phyloP scores from a whole-genome alignment of 2,113 vertebrate species.

The Takifugu flavidus region DNA sequence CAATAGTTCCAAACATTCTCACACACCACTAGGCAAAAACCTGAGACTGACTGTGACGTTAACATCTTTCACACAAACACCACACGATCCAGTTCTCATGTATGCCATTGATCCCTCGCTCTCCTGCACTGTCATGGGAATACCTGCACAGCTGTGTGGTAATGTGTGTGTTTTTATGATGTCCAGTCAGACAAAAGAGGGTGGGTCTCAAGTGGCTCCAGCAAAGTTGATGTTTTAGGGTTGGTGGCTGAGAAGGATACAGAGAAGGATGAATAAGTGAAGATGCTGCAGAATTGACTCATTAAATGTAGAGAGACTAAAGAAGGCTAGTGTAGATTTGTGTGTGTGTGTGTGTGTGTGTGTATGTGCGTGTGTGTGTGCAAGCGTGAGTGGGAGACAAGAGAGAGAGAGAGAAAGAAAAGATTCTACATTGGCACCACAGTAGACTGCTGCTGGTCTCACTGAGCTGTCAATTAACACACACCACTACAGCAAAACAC shows the following conservation, averaged over 20 bases:
- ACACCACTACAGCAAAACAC: slow-evolving; percentile 61
- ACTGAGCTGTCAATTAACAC: slow-evolving; percentile 67
- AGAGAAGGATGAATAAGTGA: slow-evolving; percentile 71
- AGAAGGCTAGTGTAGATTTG: slow-evolving; percentile 78
- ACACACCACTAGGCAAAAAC: slow-evolving; percentile 38
- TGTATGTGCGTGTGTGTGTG: slow-evolving; percentile 17
- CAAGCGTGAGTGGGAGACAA: slow-evolving; percentile 16
- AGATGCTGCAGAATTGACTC: slow-evolving; percentile 71
- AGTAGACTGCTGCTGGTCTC: slow-evolving; percentile 57
- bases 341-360: slow-evolving; percentile 26
- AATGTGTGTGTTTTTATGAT: slow-evolving; percentile 15
- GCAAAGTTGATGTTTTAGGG: slow-evolving; percentile 69
- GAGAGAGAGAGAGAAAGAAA: slow-evolving; percentile 20
- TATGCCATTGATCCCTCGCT: slow-evolving; percentile 25
- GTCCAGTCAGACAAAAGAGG: slow-evolving; percentile 58
- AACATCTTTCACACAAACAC: slow-evolving; percentile 14
- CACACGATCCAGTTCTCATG: slow-evolving; percentile 13
- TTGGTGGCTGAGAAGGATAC: slow-evolving; percentile 54
- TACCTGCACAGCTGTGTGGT: slow-evolving; percentile 22
- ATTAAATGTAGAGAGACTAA: slow-evolving; percentile 91
- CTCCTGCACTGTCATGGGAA: slow-evolving; percentile 13
- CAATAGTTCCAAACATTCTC: slow-evolving; percentile 37
- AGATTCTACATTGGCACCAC: slow-evolving; percentile 27
- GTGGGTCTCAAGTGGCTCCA: slow-evolving; percentile 51
- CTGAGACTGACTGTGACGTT: slow-evolving; percentile 3